Percentiles rank a stretch among this genome's conserved stretches.
Conservation (phyloP, 2,113 vertebrate genomes). For the Rhea americana region DNA sequence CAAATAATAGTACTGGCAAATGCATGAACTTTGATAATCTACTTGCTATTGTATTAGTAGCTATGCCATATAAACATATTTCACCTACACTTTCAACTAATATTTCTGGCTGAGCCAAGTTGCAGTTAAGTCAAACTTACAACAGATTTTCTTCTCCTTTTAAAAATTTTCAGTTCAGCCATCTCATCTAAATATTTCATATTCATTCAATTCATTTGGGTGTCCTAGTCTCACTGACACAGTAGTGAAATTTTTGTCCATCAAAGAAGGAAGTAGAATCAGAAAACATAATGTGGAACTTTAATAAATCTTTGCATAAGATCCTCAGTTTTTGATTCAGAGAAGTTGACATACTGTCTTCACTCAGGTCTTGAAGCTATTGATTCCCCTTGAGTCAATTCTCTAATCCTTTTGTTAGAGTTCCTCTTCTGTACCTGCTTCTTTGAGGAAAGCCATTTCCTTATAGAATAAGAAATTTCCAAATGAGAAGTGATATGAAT, state of each 20-base stretch:
- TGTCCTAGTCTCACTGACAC: background rate
- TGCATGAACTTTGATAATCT: background rate
- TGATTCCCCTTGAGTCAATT: conserved; percentile 26
- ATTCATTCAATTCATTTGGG: background rate
- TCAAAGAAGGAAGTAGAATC: background rate
- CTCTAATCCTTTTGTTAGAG: conserved; percentile 20
- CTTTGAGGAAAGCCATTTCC: conserved; percentile 33
- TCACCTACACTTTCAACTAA: background rate
- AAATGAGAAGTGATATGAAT: conserved; percentile 34
- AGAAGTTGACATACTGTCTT: background rate
- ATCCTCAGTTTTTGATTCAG: background rate
- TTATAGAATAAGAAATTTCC: conserved; percentile 9
- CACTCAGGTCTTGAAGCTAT: background rate
- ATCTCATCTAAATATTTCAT: background rate
- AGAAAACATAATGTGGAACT: background rate
- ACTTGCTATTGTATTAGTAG: background rate
- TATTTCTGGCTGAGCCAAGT: background rate
- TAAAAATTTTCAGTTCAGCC: background rate
- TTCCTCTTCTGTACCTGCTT: background rate
- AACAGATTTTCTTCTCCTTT: background rate
- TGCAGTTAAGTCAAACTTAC: background rate
- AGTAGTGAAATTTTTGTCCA: background rate
- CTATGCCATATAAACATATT: background rate
- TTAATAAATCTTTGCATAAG: background rate
- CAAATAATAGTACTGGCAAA: background rate